Evolutionary conservation across 2,113 vertebrate species (phyloP), one percentile per base, ranked within the genome.

Genomic region (Sylvietta virens): DNA sequence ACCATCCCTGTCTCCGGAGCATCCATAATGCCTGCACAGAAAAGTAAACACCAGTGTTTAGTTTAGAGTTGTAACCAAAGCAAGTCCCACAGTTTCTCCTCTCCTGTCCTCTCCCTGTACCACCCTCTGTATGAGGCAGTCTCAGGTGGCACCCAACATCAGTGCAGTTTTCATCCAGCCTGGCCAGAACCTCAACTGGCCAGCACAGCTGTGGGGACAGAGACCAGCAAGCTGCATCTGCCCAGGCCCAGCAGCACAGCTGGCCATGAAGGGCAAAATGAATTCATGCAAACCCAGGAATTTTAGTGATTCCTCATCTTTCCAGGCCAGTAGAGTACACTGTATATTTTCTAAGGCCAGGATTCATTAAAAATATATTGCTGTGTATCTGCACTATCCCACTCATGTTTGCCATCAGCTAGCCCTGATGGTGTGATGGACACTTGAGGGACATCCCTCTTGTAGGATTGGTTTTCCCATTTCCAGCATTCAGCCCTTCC

Each of bases 1-100:
- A 15, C 42, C 0, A 0, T 24, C 58, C 27, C 30, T 1, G 7
- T 7, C 53, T 42, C 44, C 6, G 21, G 35, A 70, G 44, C 40
- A 47, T 7, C 67, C 74, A 53, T 48, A 33, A 33, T 2, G 1
- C 26, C 37, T 3, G 1, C 0, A 1, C 60, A 73, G 60, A 31
- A 48, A 73, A 65, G 13, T 7, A 44, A 80, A 37, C 3, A n/a
- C 15, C 62, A 51, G 35, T 14, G 22, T n/a, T 76, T 39, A 48
- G 10, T 28, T 90, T 19, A 12, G 24, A 69, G 37, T 6, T 61
- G 48, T 3, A 76, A 69, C 20, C 40, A 64, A 48, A 90, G 50
- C 40, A 81, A 70, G 40, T 22, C 44, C 22, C 35, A 21, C 13
- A 28, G 16, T 62, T 69, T 44, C 48, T 60, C 56, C 30, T 58